phyloP scores from a whole-genome alignment of 2,797 vertebrate species.

The Xiphorhynchus erythropygius region DNA sequence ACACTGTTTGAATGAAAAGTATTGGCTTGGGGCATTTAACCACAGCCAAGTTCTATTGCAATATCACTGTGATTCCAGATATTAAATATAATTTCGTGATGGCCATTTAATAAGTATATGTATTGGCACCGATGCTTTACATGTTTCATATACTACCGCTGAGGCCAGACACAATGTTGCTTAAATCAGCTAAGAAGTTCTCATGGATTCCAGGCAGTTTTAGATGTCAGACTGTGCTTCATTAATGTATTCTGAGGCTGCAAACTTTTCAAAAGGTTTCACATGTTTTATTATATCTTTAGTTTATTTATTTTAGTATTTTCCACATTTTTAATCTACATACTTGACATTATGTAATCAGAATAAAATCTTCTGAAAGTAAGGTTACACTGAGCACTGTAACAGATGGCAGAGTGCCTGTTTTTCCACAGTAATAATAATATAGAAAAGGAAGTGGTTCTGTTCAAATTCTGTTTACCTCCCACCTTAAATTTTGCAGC shows the following conservation, averaged over 20 bases:
- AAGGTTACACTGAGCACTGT: background rate
- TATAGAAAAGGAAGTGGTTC: background rate
- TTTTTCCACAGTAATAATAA: background rate
- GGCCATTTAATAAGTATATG: background rate
- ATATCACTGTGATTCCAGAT: background rate
- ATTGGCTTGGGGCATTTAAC: background rate
- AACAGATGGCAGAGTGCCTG: background rate
- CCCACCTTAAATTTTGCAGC: background rate
- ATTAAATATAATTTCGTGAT: background rate
- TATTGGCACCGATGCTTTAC: background rate
- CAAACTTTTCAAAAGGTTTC: background rate
- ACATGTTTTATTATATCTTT: background rate
- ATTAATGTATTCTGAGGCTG: background rate
- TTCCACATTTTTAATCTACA: slow-evolving; percentile 7
- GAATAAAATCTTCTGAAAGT: slow-evolving; percentile 12
- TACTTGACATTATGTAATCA: background rate
- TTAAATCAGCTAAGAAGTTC: slow-evolving; percentile 8
- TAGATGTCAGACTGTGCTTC: background rate
- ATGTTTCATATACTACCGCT: background rate
- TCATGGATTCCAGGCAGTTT: background rate
- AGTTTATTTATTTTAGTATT: background rate
- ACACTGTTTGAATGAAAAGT: background rate
- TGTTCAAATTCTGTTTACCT: background rate
- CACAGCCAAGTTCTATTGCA: background rate
- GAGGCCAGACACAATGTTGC: background rate